phyloP scores from a whole-genome alignment of 2,888 invertebrate species.

The Drosophila emarginata region DNA sequence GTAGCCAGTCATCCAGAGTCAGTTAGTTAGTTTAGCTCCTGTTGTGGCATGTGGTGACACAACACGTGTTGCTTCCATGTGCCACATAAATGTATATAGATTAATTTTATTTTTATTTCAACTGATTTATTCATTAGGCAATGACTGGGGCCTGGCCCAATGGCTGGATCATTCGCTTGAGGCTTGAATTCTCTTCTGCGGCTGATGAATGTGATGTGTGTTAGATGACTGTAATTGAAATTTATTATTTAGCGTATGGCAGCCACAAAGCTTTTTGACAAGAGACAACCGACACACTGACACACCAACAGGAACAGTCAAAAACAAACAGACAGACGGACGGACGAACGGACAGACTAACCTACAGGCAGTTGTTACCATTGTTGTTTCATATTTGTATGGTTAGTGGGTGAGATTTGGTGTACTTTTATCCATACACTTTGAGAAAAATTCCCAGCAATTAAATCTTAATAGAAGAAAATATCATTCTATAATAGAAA shows the following conservation, averaged over 20 bases:
- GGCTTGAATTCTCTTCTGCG: constrained; percentile 1
- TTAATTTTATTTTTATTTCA: constrained; percentile 46
- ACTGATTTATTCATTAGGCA: constrained; percentile 56
- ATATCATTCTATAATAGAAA: background rate
- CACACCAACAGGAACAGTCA: background rate
- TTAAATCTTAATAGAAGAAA: background rate
- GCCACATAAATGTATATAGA: constrained; percentile 34
- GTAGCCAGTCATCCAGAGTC: background rate
- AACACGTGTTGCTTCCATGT: constrained; percentile 55
- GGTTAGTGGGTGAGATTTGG: background rate
- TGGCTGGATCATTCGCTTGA: constrained; percentile 20
- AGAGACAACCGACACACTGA: constrained; percentile 7
- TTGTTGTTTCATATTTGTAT: background rate
- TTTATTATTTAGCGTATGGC: constrained; percentile 58
- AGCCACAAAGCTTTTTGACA: constrained; percentile 12
- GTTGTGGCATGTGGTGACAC: constrained; percentile 14
- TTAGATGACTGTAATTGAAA: constrained; percentile 58
- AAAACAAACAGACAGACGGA: background rate
- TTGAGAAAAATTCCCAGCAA: background rate
- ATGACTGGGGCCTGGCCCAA: constrained; percentile 21
- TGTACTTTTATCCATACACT: background rate
- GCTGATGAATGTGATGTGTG: constrained; percentile 30
- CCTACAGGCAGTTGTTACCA: constrained; percentile 1
- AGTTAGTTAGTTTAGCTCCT: background rate
- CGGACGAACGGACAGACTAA: too few species aligned